phyloP scores from a whole-genome alignment of 2,113 vertebrate genomes.

The Brienomyrus brachyistius region DNA sequence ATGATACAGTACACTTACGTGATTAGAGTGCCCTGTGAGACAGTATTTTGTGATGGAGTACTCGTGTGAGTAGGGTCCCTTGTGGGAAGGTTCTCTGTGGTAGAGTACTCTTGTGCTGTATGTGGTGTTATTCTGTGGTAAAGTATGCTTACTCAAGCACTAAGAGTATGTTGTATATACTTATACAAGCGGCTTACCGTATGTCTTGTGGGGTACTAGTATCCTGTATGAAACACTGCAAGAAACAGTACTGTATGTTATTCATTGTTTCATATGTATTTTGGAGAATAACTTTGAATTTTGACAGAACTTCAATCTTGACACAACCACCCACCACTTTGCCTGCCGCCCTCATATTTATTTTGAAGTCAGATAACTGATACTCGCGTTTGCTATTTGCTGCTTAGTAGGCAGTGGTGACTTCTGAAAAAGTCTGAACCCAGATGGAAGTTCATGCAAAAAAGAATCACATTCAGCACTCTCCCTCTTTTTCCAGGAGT shows the following conservation, averaged over 20 bases:
- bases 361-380: not conserved
- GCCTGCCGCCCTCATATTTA: not conserved
- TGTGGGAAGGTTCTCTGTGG: not conserved
- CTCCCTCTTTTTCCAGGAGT: not conserved
- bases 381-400: not conserved
- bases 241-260: too few species aligned
- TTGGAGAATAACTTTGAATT: not conserved
- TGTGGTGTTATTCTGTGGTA: not conserved
- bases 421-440: not conserved
- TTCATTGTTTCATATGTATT: not conserved
- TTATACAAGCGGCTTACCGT: not conserved
- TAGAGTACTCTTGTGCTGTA: not conserved
- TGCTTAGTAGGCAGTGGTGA: not conserved
- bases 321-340: not conserved
- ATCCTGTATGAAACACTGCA: not conserved
- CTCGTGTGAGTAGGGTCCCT: not conserved
- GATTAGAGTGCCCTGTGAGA: not conserved
- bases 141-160: not conserved
- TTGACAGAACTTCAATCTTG: not conserved
- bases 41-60: not conserved
- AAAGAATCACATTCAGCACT: constrained; percentile 8
- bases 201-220: not conserved
- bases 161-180: too few species aligned
- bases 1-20: not conserved
- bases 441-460: not conserved